Conservation (phyloP, 2,888 invertebrate genomes). For the Apocheima hispidaria region DNA sequence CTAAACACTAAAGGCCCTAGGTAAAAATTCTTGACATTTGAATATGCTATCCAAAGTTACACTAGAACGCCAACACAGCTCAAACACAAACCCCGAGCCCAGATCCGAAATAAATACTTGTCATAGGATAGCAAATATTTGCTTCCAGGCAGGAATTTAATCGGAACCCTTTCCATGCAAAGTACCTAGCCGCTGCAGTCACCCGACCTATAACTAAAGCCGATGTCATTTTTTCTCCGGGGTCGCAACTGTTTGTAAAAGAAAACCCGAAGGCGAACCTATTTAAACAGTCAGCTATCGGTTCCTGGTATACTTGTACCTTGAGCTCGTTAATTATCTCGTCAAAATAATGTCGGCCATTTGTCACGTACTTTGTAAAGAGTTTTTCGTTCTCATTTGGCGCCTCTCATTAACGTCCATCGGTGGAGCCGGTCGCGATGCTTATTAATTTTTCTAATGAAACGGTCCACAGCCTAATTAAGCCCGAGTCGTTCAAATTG, state of each 20-base stretch:
- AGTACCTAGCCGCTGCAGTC: conserved; percentile 35
- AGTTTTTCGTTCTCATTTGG: conserved; percentile 52
- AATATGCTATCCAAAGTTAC: conserved; percentile 41
- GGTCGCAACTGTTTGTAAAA: conserved; percentile 31
- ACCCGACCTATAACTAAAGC: conserved; percentile 15
- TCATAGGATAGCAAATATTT: conserved; percentile 42
- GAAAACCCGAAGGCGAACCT: conserved; percentile 8
- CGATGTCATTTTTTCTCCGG: conserved; percentile 20
- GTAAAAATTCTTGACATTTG: conserved; percentile 34
- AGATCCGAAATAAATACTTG: conserved; percentile 45
- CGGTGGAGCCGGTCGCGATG: conserved; percentile 48
- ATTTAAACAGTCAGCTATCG: conserved; percentile 10
- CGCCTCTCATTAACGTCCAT: conserved; percentile 54
- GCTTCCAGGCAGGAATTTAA: conserved; percentile 33
- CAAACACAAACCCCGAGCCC: conserved; percentile 37
- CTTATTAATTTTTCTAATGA: conserved; percentile 74
- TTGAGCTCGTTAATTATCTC: conserved; percentile 39
- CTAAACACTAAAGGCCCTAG: conserved; percentile 33
- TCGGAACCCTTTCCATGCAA: conserved; percentile 39
- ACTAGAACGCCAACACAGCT: conserved; percentile 35
- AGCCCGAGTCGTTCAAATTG: conserved; percentile 58
- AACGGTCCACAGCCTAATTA: conserved; percentile 65
- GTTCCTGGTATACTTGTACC: conserved; percentile 16
- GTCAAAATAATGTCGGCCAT: conserved; percentile 46
- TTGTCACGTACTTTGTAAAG: conserved; percentile 53